phyloP scores from a whole-genome alignment of 1,140 invertebrate species.

The Trachymyrmex cornetzi region DNA sequence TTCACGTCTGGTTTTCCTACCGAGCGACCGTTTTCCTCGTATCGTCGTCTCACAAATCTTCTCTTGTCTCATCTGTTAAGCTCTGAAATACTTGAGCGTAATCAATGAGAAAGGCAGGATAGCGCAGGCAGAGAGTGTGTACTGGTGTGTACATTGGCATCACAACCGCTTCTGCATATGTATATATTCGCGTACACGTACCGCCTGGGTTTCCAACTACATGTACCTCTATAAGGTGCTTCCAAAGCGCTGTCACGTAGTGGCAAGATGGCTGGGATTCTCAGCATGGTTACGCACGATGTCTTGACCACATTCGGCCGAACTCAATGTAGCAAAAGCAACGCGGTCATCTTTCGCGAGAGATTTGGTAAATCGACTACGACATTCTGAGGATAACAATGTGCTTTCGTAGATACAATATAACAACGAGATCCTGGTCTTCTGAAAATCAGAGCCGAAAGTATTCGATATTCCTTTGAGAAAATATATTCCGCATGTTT shows the following conservation, averaged over 20 bases:
- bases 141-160: constrained; percentile 52
- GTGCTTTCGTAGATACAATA: not conserved
- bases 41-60: constrained; percentile 75
- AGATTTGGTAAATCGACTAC: constrained; percentile 24
- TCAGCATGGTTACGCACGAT: constrained; percentile 26
- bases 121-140: not conserved
- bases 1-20: constrained; percentile 18
- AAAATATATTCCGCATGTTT: not conserved
- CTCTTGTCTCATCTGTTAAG: constrained; percentile 77
- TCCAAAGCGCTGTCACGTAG: constrained; percentile 55
- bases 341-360: constrained; percentile 1
- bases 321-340: not conserved
- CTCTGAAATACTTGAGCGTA: constrained; percentile 75
- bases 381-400: not conserved
- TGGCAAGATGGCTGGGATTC: constrained; percentile 43
- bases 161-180: constrained; percentile 55
- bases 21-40: constrained; percentile 21
- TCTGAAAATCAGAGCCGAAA: not conserved
- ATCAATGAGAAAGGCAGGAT: constrained; percentile 67
- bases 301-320: constrained; percentile 42
- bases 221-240: constrained; percentile 28
- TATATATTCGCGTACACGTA: constrained; percentile 50
- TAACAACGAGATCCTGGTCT: not conserved
- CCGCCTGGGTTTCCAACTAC: not conserved
- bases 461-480: not conserved